phyloP scores from a whole-genome alignment of 2,797 vertebrate genomes.

The Carcharodon carcharias region DNA sequence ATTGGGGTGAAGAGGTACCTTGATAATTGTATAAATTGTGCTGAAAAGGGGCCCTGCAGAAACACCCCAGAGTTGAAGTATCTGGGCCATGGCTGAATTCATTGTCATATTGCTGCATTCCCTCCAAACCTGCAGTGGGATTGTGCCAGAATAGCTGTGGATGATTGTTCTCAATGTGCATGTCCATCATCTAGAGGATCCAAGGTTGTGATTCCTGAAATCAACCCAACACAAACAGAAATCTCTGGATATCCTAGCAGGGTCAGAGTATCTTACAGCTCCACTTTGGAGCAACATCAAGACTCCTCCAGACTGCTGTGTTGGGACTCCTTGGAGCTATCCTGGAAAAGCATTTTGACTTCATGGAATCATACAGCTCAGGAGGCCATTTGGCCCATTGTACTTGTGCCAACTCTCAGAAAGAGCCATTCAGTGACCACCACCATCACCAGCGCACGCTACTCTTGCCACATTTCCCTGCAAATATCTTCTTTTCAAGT shows the following conservation, averaged over 20 bases:
- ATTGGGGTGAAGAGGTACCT: too few species aligned
- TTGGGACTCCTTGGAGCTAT: background rate
- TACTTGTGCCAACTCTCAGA: background rate
- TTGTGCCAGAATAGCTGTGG: background rate
- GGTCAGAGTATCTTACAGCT: background rate
- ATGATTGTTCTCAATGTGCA: background rate
- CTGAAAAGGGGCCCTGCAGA: background rate
- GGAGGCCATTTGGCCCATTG: background rate
- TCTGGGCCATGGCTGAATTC: background rate
- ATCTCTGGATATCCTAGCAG: background rate
- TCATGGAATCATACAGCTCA: background rate
- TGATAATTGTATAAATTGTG: background rate
- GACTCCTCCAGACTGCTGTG: accelerated
- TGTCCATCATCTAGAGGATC: background rate
- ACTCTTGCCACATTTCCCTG: background rate
- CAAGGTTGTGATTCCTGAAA: background rate
- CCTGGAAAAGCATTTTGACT: background rate
- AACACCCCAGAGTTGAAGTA: background rate
- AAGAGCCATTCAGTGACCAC: background rate
- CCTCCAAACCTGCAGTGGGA: background rate
- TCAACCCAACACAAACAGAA: background rate
- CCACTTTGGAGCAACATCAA: background rate
- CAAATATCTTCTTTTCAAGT: too few species aligned
- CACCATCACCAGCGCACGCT: background rate
- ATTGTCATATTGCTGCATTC: background rate